phyloP scores from a whole-genome alignment of 2,113 vertebrate genomes.

The Girardinichthys multiradiatus region DNA sequence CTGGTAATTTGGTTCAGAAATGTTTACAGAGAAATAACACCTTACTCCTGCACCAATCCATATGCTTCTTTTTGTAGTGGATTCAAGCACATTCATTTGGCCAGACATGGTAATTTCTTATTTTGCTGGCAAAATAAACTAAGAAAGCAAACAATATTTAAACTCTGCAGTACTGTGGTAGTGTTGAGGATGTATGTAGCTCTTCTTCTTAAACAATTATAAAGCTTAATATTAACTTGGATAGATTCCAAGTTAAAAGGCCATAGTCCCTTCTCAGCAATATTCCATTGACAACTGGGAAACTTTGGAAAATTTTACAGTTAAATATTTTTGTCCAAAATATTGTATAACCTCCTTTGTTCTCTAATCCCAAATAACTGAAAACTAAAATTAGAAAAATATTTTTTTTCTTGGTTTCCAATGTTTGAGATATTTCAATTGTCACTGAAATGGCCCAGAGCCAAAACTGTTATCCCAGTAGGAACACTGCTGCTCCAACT shows the following conservation, averaged over 20 bases:
- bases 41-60: not conserved
- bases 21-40: slow-evolving; percentile 66
- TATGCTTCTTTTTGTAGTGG: slow-evolving; percentile 22
- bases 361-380: not conserved
- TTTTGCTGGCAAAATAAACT: slow-evolving; percentile 34
- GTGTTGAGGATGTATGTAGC: not conserved
- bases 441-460: slow-evolving; percentile 77
- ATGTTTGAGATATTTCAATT: not conserved
- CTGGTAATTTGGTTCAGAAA: slow-evolving; percentile 57
- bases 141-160: slow-evolving; percentile 28
- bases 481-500: slow-evolving; percentile 68
- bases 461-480: slow-evolving; percentile 71
- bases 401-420: fast-evolving
- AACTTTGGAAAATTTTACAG: too few species aligned
- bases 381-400: slow-evolving; percentile 4
- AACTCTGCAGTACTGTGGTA: not conserved
- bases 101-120: slow-evolving; percentile 27
- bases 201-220: not conserved
- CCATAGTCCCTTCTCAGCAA: too few species aligned
- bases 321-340: too few species aligned
- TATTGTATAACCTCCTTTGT: not conserved
- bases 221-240: too few species aligned
- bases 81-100: slow-evolving; percentile 37
- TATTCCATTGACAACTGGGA: too few species aligned
- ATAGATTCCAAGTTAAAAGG: too few species aligned